A percentile compares a stretch with the other conserved stretches of the same genome.
Conservation (phyloP, 2,797 vertebrate genomes). For the Chelidonichthys spinosus region DNA sequence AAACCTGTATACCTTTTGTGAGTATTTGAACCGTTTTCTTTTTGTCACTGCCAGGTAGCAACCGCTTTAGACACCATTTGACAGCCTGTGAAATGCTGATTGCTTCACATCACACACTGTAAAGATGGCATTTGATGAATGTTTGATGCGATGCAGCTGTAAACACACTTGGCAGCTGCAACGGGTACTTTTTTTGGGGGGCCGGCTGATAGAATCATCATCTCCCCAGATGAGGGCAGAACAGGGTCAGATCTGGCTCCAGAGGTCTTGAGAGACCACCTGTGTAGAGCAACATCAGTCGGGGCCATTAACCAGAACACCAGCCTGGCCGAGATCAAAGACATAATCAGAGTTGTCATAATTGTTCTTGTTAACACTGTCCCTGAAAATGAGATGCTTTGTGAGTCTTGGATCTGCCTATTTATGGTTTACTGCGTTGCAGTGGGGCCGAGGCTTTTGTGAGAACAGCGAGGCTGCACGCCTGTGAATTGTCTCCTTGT, state of each 20-base stretch:
- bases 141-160: constrained; percentile 87
- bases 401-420: constrained; percentile 58
- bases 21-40: constrained; percentile 77
- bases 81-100: constrained; percentile 90
- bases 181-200: constrained; percentile 54
- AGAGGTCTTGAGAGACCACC: constrained; percentile 76
- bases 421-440: constrained; percentile 73
- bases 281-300: constrained; percentile 67
- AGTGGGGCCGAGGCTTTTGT: constrained; percentile 56
- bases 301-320: constrained; percentile 77
- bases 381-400: constrained; percentile 72
- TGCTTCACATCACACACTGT: constrained; percentile 87
- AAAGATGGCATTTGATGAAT: constrained; percentile 89
- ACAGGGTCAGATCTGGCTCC: constrained; percentile 78
- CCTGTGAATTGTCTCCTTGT: constrained; percentile 74
- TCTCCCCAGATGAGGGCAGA: constrained; percentile 77
- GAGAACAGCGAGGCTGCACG: constrained; percentile 56
- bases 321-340: constrained; percentile 74
- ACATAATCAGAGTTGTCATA: constrained; percentile 75
- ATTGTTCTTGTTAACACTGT: constrained; percentile 78
- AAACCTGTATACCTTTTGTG: constrained; percentile 75
- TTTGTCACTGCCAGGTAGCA: constrained; percentile 85
- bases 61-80: constrained; percentile 84
- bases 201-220: constrained; percentile 71
- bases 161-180: constrained; percentile 88